A percentile compares a stretch with the other conserved stretches of the same genome.
phyloP scores from a whole-genome alignment of 2,888 invertebrate species.

The Agrochola lychnidis region DNA sequence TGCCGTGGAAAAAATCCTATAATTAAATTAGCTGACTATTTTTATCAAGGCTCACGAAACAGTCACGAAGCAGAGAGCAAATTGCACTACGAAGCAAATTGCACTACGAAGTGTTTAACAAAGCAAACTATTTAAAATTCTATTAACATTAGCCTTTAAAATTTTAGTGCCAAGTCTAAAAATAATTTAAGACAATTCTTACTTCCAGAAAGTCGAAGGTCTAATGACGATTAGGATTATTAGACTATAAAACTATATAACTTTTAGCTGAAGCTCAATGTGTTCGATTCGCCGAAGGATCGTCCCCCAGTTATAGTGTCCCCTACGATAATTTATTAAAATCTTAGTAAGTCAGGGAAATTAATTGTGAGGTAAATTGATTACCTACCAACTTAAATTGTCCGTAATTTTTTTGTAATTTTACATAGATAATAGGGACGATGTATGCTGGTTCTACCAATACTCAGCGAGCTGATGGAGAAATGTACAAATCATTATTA shows the following conservation, averaged over 20 bases:
- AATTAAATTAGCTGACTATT: neutral
- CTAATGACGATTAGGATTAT: neutral
- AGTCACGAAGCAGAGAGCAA: neutral
- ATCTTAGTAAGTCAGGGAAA: no score
- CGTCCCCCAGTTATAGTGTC: no score
- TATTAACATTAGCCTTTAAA: neutral
- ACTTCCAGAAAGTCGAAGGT: neutral
- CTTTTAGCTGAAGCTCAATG: neutral
- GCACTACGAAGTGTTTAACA: neutral
- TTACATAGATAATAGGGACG: neutral
- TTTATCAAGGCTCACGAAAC: neutral
- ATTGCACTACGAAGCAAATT: neutral
- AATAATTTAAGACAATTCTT: neutral
- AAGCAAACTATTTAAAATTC: slow-evolving; percentile 7
- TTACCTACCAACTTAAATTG: neutral
- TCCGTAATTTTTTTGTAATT: neutral
- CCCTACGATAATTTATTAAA: no score
- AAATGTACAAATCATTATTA: neutral
- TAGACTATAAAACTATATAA: slow-evolving; percentile 10
- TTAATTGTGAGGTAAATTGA: neutral
- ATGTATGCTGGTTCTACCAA: neutral
- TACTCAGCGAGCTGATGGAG: neutral
- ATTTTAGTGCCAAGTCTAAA: neutral
- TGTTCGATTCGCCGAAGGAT: neutral
- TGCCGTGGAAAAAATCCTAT: neutral